Conservation (phyloP, 2,113 vertebrate species). For the Notiomystis cincta region DNA sequence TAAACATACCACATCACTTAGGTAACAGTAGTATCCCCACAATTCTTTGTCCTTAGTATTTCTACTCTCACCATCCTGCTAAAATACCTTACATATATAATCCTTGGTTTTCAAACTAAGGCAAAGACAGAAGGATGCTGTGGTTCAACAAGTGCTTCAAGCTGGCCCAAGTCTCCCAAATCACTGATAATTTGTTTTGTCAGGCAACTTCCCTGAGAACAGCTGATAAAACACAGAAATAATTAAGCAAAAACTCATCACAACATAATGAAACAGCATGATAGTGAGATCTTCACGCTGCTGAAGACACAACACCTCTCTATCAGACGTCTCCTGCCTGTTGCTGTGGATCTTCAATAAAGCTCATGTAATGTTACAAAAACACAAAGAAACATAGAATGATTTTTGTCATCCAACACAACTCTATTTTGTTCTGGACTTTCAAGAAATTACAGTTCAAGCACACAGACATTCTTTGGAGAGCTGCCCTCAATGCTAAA, state of each 20-base stretch:
- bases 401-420: background rate
- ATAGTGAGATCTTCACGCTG: background rate
- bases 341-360: background rate
- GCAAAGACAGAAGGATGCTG: background rate
- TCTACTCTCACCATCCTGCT: background rate
- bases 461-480: background rate
- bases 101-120: background rate
- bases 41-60: background rate
- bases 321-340: background rate
- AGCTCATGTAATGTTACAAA: background rate
- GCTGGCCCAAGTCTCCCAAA: background rate
- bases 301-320: background rate
- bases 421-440: background rate
- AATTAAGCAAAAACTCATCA: background rate
- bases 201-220: background rate
- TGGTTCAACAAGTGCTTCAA: conserved; percentile 21
- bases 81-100: background rate
- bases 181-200: background rate
- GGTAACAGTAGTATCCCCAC: background rate
- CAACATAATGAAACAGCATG: background rate
- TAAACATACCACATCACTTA: conserved; percentile 8
- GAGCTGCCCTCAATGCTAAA: background rate
- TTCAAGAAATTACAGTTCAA: conserved; percentile 19
- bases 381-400: background rate
- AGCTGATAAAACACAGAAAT: conserved; percentile 34